Percentiles rank a stretch among this genome's conserved stretches.
Conservation (phyloP, 2,113 vertebrate species). For the Leuciscus idus region DNA sequence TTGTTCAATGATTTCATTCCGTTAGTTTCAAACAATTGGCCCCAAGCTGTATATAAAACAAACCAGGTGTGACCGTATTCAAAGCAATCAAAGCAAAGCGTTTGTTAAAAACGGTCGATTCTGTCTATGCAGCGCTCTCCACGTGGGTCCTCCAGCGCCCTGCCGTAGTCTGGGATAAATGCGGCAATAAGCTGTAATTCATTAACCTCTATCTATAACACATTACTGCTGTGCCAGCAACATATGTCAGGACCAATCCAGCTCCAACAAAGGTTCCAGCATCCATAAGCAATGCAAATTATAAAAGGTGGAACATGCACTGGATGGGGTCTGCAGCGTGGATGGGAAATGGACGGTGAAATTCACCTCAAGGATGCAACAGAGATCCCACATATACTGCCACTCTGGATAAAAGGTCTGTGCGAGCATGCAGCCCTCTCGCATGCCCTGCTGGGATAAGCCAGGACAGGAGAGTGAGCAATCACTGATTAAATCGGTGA, state of each 20-base stretch:
- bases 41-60: not conserved
- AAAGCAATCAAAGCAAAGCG: not conserved
- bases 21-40: not conserved
- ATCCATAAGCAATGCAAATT: slow-evolving; percentile 62
- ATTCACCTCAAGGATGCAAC: slow-evolving; percentile 65
- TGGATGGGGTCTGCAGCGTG: slow-evolving; percentile 34
- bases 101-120: slow-evolving; percentile 3
- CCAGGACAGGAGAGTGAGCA: slow-evolving; percentile 61
- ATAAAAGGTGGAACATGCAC: slow-evolving; percentile 43
- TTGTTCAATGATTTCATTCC: not conserved
- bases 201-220: slow-evolving; percentile 61
- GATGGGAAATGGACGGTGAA: slow-evolving; percentile 65
- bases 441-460: slow-evolving; percentile 61
- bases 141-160: not conserved
- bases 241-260: slow-evolving; percentile 59
- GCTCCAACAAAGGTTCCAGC: slow-evolving; percentile 55
- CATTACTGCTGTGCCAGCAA: slow-evolving; percentile 62
- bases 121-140: not conserved
- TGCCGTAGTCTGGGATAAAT: slow-evolving; percentile 34
- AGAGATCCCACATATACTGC: slow-evolving; percentile 41
- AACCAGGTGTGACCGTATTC: not conserved
- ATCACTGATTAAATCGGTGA: slow-evolving; percentile 57
- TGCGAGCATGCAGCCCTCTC: slow-evolving; percentile 40
- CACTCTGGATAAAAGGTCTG: slow-evolving; percentile 58
- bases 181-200: slow-evolving; percentile 60